These are phyloP conservation scores for Vimba vimba DNA, from an alignment of 2,113 vertebrate genomes.

Conservation along the genomic window DNA sequence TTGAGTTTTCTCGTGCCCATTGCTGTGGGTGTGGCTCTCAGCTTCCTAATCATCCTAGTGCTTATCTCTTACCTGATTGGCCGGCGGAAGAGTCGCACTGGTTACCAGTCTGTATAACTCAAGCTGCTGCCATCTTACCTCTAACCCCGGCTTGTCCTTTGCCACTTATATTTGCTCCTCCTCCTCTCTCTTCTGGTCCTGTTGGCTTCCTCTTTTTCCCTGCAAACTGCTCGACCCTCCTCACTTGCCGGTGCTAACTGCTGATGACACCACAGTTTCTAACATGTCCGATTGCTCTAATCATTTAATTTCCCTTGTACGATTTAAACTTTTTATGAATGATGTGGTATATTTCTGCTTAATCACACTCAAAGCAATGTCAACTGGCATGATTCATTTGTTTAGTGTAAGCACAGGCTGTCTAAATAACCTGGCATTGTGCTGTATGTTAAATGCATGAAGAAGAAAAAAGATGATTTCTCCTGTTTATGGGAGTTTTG, in stretches of 20 bases:
- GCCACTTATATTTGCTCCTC: conserved; percentile 4
- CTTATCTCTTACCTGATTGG: conserved; percentile 96
- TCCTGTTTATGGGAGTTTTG: background rate
- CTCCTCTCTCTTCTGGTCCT: background rate
- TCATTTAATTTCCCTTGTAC: background rate
- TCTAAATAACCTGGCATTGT: conserved; percentile 57
- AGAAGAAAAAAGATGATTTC: background rate
- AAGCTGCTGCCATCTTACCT: conserved; percentile 21
- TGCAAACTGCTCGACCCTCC: background rate
- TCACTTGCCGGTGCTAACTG: background rate
- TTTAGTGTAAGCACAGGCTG: conserved; percentile 41
- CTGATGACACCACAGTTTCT: conserved; percentile 25
- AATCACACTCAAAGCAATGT: background rate
- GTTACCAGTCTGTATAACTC: conserved; percentile 91
- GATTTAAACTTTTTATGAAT: conserved; percentile 6
- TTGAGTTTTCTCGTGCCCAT: conserved; percentile 97
- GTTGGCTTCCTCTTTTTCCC: background rate
- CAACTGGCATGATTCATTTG: conserved; percentile 16
- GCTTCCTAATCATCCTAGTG: conserved; percentile 95
- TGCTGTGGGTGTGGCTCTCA: conserved; percentile 89
- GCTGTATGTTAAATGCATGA: conserved; percentile 51
- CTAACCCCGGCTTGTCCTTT: background rate
- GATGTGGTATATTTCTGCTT: conserved; percentile 2
- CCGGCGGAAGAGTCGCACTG: conserved; percentile 92
- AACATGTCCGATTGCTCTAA: conserved; percentile 10